Evolutionary conservation across 2,888 invertebrate species (phyloP), one percentile per base, ranked within the genome.

Genomic region (Schizaphis graminum): DNA sequence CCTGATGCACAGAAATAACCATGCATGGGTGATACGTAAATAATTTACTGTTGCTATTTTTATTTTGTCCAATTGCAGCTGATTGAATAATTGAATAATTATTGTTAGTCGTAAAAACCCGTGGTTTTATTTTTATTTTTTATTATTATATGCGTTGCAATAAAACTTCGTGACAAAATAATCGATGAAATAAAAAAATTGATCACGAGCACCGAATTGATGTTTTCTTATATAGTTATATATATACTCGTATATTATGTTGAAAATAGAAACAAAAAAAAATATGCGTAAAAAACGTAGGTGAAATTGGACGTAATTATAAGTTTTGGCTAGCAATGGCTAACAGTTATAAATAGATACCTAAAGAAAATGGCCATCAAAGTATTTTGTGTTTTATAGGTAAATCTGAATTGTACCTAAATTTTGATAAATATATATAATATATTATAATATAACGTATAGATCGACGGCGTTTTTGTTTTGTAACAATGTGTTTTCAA

Each of bases 61-160:
- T 77, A 77, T 77, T 77, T 35, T 8, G 35, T 35, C 35, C 7
- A 35, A 77, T 77, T 35, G 35, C n/a, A 35, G 35, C 77, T 35
- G 35, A 77, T 77, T 35, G 77, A 77, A 77, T 77, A 77, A 77
- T 77, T 77, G 21, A 77, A 77, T 77, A 77, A 77, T 77, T 77
- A 77, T 77, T 77, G 77, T 77, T 35, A 35, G 35, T 35, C 8
- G 77, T 77, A 77, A 77, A 77, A 77, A 77, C 21, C 35, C 21
- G 21, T 8, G 35, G 35, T 77, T 77, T 77, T 77, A 77, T 67
- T 67, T n/a, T 67, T 67, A 13, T 77, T 77, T 77, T 77, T 77
- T 77, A 77, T 77, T 77, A 77, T 77, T 77, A 8, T 77, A 11
- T 35, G 7, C 21, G 35, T 35, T 2, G 77, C 77, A 35, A 77